Evolutionary conservation across 2,888 invertebrate genomes (phyloP).

Genomic region (Cistogaster globosa): DNA sequence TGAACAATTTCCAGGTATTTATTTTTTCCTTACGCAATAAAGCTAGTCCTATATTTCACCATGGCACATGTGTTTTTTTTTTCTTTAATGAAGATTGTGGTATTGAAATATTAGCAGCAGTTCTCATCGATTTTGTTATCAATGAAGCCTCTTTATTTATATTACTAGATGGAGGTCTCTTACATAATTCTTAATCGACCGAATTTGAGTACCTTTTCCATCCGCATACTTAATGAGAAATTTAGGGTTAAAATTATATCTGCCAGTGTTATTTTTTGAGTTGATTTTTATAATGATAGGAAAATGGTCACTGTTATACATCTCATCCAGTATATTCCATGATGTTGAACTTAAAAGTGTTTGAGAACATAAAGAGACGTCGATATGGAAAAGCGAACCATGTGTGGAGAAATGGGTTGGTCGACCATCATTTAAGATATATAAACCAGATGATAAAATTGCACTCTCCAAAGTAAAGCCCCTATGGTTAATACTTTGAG

Average conservation of each 20-base stretch:
- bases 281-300: slow-evolving; percentile 39
- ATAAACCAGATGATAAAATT: slow-evolving; percentile 16
- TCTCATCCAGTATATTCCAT: slow-evolving; percentile 49
- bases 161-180: slow-evolving; percentile 10
- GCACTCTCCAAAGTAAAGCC: slow-evolving; percentile 41
- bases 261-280: background rate
- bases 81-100: slow-evolving; percentile 7
- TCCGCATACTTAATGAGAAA: slow-evolving; percentile 12
- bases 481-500: background rate
- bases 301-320: slow-evolving; percentile 56
- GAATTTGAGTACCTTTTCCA: background rate
- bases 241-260: slow-evolving; percentile 7
- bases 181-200: background rate
- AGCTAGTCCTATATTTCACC: background rate
- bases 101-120: slow-evolving; percentile 6
- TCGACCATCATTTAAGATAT: slow-evolving; percentile 53
- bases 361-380: slow-evolving; percentile 54
- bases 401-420: slow-evolving; percentile 61
- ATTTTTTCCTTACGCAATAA: background rate
- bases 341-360: slow-evolving; percentile 15
- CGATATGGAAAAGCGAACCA: slow-evolving; percentile 46
- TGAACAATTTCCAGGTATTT: background rate
- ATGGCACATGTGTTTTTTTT: background rate
- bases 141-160: slow-evolving; percentile 11
- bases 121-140: slow-evolving; percentile 6